Percentiles rank a stretch among this genome's conserved stretches.
phyloP scores from a whole-genome alignment of 2,888 invertebrate genomes.

The Caenorhabditis afra region DNA sequence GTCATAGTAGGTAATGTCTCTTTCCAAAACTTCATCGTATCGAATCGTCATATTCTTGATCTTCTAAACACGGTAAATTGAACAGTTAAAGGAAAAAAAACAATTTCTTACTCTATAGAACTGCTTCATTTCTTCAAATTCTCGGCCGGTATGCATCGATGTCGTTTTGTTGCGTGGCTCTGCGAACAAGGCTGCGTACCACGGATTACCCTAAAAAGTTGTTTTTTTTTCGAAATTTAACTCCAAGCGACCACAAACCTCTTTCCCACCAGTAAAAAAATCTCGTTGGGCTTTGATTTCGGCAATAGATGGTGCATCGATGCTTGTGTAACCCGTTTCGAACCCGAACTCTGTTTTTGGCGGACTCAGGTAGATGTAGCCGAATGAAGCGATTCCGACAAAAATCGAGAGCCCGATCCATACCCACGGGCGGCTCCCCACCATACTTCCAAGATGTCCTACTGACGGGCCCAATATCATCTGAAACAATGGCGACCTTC shows the following conservation, averaged over 20 bases:
- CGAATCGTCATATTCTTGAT: slow-evolving; percentile 38
- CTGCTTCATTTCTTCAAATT: slow-evolving; percentile 61
- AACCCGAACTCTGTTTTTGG: slow-evolving; percentile 51
- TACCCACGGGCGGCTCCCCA: slow-evolving; percentile 44
- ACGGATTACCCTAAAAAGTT: slow-evolving; percentile 67
- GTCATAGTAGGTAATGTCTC: slow-evolving; percentile 63
- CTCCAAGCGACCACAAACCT: slow-evolving; percentile 45
- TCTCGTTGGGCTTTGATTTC: slow-evolving; percentile 64
- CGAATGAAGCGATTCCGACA: slow-evolving; percentile 3
- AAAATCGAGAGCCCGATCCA: slow-evolving; percentile 30
- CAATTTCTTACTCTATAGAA: slow-evolving; percentile 59
- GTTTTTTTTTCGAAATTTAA: not conserved
- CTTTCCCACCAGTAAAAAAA: slow-evolving; percentile 63
- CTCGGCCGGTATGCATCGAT: slow-evolving; percentile 31
- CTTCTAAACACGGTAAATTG: slow-evolving; percentile 25
- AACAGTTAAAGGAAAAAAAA: not conserved
- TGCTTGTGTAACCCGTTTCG: slow-evolving; percentile 63
- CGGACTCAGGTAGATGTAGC: slow-evolving; percentile 8
- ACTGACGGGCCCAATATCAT: slow-evolving; percentile 58
- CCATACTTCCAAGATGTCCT: slow-evolving; percentile 43
- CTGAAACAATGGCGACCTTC: slow-evolving; percentile 24
- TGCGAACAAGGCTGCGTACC: slow-evolving; percentile 71
- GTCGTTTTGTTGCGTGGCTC: slow-evolving; percentile 44
- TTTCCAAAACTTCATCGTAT: slow-evolving; percentile 27
- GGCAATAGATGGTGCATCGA: slow-evolving; percentile 62